Evolutionary conservation across 2,113 vertebrate species (phyloP), one percentile per base, ranked within the genome.

Genomic region (Rana temporaria): DNA sequence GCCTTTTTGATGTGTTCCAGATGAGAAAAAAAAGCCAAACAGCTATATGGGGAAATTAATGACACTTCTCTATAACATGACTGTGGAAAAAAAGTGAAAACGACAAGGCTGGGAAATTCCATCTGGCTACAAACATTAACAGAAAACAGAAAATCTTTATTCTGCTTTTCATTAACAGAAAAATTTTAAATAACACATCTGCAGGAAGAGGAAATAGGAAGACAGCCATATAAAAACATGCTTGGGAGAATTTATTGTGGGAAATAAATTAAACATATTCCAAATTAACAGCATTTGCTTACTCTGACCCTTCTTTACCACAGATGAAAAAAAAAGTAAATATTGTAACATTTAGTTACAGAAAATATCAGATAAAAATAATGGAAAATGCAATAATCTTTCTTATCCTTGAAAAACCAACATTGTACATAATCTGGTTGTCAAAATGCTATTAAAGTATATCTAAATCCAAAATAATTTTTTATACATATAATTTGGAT

Each of bases 81-180:
- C 19, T 52, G 32, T 20, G 59, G 11, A 22, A 22, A 38, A 30
- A 62, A 22, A 62, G 19, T 62, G 34, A 64, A 55, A 53, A 65
- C 20, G 62, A 78, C 42, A 78, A 14, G 75, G 34, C 64, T 78
- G 75, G 75, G 75, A 78, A 78, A 78, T 48, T 64, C 7, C 26
- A 24, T 26, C n/a, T n/a, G 30, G 53, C 71, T 34, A n/a, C 71
- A 34, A 73, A 26, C 38, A 64, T 5, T n/a, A 52, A 19, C 14
- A 62, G 6, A 24, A 77, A 52, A 19, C 14, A 62, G 6, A 24
- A 77, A 64, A 63, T 17, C 17, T 6, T 60, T 19, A 22, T 62
- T 42, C 72, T 75, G 71, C 32, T 34, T 75, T 62, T 75, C 57
- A 75, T 75, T 75, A 75, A 75, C 56, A 15, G 12, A 22, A 34